Conservation (phyloP, 2,797 vertebrate species). For the Pseudochirops cupreus region DNA sequence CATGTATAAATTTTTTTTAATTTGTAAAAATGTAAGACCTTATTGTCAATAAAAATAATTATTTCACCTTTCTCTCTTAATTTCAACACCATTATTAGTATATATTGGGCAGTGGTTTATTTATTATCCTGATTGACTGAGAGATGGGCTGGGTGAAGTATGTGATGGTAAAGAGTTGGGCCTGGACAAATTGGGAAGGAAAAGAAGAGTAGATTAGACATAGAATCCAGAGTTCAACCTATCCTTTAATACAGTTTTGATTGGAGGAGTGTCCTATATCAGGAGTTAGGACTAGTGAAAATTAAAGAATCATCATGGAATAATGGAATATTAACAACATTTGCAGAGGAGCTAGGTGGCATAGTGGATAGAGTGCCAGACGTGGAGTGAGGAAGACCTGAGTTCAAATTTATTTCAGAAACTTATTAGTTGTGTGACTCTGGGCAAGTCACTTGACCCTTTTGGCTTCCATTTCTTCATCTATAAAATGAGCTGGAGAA, state of each 20-base stretch:
- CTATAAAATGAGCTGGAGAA: not conserved
- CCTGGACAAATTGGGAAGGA: not conserved
- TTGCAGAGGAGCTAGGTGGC: not conserved
- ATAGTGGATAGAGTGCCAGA: not conserved
- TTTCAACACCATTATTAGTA: not conserved
- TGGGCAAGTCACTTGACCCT: not conserved
- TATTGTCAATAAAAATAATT: not conserved
- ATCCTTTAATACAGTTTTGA: not conserved
- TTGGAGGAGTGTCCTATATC: not conserved
- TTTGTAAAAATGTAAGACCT: not conserved
- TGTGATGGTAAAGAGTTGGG: not conserved
- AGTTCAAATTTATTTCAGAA: not conserved
- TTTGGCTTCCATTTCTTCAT: not conserved
- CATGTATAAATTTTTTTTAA: not conserved
- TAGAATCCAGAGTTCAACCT: not conserved
- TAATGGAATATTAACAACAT: not conserved
- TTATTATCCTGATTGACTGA: not conserved
- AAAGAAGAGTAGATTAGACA: not conserved
- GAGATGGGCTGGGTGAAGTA: not conserved
- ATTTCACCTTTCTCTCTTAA: not conserved
- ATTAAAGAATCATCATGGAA: not conserved
- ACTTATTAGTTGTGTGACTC: no score
- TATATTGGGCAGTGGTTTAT: not conserved
- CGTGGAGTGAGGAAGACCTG: not conserved
- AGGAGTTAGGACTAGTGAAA: not conserved